phyloP scores from a whole-genome alignment of 2,888 invertebrate genomes.

The Drosophila yooni region DNA sequence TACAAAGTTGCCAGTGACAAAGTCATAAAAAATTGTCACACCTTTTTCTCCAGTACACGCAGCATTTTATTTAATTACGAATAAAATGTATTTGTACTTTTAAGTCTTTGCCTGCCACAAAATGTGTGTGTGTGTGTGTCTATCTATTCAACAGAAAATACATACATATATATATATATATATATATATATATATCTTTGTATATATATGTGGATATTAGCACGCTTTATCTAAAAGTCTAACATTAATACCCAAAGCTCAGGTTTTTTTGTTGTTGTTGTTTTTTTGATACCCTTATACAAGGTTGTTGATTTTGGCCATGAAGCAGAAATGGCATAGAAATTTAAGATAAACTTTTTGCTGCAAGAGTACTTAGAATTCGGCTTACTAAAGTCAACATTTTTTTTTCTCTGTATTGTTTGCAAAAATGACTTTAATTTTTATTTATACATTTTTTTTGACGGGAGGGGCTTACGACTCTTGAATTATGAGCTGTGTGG shows the following conservation, averaged over 20 bases:
- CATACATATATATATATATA: slow-evolving; percentile 6
- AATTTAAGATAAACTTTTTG: neutral
- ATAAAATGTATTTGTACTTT: slow-evolving; percentile 53
- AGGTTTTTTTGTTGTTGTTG: slow-evolving; percentile 2
- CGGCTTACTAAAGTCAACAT: neutral
- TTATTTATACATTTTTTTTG: slow-evolving; percentile 21
- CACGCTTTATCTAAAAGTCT: slow-evolving; percentile 6
- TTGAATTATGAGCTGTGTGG: slow-evolving; percentile 38
- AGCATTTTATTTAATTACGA: slow-evolving; percentile 73
- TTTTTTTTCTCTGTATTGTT: slow-evolving; percentile 35
- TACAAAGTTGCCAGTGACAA: slow-evolving; percentile 69
- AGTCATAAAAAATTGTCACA: slow-evolving; percentile 82
- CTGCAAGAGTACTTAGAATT: neutral
- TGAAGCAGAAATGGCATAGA: neutral
- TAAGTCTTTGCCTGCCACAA: slow-evolving; percentile 13
- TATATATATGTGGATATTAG: slow-evolving; percentile 1
- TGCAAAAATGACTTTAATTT: slow-evolving; percentile 61
- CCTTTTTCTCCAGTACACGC: slow-evolving; percentile 59
- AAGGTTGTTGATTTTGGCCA: neutral
- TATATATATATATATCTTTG: slow-evolving; percentile 3
- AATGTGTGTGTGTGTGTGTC: neutral
- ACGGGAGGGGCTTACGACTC: slow-evolving; percentile 18
- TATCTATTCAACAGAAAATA: slow-evolving; percentile 11
- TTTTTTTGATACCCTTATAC: slow-evolving; percentile 1
- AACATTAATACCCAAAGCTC: slow-evolving; percentile 16